These are phyloP conservation scores for Hydrochoerus hydrochaeris DNA, from an alignment of 2,113 vertebrate species.

Conservation along the genomic window DNA sequence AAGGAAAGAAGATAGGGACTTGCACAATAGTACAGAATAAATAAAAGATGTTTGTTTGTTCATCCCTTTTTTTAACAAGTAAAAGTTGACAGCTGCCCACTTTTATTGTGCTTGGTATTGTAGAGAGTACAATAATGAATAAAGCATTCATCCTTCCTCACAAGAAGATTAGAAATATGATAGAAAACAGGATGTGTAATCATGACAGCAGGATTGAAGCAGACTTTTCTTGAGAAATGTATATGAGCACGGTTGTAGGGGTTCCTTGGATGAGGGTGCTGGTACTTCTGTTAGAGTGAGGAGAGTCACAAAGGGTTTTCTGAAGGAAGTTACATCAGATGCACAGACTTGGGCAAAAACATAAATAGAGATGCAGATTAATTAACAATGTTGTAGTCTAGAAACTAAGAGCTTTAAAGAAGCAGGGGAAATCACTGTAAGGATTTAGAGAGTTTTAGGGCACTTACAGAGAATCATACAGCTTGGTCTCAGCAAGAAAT, in stretches of 20 bases:
- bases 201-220: neutral
- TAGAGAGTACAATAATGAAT: constrained; percentile 1
- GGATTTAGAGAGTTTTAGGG: neutral
- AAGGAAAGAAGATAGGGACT: neutral
- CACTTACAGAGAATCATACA: neutral
- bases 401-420: neutral
- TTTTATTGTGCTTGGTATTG: neutral
- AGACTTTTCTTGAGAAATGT: neutral
- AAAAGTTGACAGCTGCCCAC: neutral
- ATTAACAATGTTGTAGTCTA: neutral
- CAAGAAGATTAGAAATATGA: neutral
- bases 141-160: neutral
- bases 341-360: neutral
- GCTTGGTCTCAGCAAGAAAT: neutral
- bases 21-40: neutral
- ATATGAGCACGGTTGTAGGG: neutral
- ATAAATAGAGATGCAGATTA: neutral
- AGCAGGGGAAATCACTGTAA: neutral
- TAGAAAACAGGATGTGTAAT: neutral
- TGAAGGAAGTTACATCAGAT: neutral
- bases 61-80: constrained; percentile 16
- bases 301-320: neutral
- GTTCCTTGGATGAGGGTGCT: neutral
- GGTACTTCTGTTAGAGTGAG: neutral
- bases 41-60: constrained; percentile 24